Evolutionary conservation across 2,888 invertebrate genomes (phyloP).

Genomic region (Gymnoscelis rufifasciata): DNA sequence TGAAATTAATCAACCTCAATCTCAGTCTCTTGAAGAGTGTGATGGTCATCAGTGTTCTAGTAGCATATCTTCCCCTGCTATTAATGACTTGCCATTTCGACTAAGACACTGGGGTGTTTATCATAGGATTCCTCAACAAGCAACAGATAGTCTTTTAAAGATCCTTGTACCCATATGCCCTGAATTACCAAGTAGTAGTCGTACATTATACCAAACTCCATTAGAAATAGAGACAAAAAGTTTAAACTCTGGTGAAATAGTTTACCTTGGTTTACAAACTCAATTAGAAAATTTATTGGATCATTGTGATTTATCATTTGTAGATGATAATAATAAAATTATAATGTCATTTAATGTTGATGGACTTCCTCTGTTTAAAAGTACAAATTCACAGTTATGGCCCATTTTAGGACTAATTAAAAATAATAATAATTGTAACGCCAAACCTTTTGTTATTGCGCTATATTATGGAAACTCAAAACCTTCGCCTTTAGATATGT

Average conservation of each 20-base stretch:
- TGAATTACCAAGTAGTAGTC: constrained; percentile 4
- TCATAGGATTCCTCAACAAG: constrained; percentile 7
- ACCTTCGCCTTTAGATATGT: constrained; percentile 7
- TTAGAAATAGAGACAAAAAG: constrained; percentile 1
- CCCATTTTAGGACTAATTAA: constrained; percentile 9
- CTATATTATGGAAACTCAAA: constrained; percentile 3
- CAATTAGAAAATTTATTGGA: constrained; percentile 5
- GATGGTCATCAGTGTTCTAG: background rate
- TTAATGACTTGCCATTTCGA: background rate
- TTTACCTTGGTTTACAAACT: constrained; percentile 2
- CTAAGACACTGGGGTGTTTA: background rate
- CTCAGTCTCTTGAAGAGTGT: background rate
- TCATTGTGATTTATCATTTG: background rate
- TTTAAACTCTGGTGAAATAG: constrained; percentile 4
- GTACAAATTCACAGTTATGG: constrained; percentile 10
- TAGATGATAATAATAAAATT: constrained; percentile 4
- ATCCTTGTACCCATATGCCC: constrained; percentile 1
- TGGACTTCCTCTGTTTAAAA: constrained; percentile 10
- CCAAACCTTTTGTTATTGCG: constrained; percentile 9
- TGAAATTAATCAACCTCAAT: background rate
- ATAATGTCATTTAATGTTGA: constrained; percentile 6
- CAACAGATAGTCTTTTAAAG: background rate
- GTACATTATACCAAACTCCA: constrained; percentile 4
- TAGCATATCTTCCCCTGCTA: background rate
- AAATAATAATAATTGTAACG: constrained; percentile 5